Base-by-base conservation (phyloP, 1,140 invertebrate genomes). In the Odontomachus brunneus region DNA sequence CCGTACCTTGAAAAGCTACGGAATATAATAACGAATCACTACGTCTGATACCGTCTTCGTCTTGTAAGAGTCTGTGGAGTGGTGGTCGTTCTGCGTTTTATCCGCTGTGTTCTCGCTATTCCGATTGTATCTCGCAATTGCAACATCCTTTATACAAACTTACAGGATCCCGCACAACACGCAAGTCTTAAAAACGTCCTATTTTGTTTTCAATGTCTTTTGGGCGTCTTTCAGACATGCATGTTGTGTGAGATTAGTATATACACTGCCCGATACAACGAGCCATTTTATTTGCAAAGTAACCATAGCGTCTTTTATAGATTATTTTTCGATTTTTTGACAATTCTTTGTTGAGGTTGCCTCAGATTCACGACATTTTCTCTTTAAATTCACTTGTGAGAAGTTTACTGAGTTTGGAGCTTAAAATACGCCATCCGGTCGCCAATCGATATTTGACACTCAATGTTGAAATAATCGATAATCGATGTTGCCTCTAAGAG, bases 1-100 rank as follows among this genome's bases (percentile, higher is more conserved):
- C 82, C 88, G 82, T 92, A 93, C 90, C 91, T 89, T 91, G 90
- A 91, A 89, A 90, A 83, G 84, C 91, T 92, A 85, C 83, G 90
- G 71, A 91, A 92, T 87, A 89, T 82, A 89, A 90, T 49, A 84
- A 89, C 84, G 88, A 88, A 83, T 67, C 86, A 91, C 84, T 90
- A 83, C 72, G 57, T 82, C 22, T 88, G 55, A 60, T 85, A 82
- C 75, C 62, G 85, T 89, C 75, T 12, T 69, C 80, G 71, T 82
- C 76, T 57, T 71, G 87, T 85, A 51, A 65, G 78, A 60, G 86
- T 88, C 87, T 72, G 87, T 87, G 69, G 9, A 88, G 57, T 53
- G 72, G 55, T 86, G 51, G 72, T 89, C 72, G 49, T 4, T 29
- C 12, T 69, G 24, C 29, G n/a, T 3, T 59, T 73, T 22, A 55